Evolutionary conservation across 2,888 invertebrate genomes (phyloP).

Genomic region (Cephus pygmeus): DNA sequence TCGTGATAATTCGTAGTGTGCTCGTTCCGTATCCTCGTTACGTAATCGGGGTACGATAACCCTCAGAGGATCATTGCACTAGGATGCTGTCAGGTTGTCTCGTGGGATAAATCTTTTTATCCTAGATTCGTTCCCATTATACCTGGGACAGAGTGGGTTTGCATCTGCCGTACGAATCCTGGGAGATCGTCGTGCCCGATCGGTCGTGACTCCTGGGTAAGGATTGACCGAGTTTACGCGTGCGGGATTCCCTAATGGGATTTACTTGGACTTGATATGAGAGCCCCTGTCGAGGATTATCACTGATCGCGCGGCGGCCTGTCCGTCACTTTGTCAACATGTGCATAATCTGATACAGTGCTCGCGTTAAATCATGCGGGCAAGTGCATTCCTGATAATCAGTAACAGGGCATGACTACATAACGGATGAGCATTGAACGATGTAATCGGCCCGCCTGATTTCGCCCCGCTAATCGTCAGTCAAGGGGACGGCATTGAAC

Average conservation of each 20-base stretch:
- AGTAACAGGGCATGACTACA: conserved; percentile 30
- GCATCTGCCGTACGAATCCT: background rate
- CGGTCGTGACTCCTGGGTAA: background rate
- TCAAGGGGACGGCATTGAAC: background rate
- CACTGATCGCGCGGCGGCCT: conserved; percentile 34
- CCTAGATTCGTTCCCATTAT: background rate
- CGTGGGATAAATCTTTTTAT: background rate
- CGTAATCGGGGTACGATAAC: background rate
- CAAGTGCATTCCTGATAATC: conserved; percentile 53
- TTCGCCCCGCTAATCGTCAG: conserved; percentile 29
- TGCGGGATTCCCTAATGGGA: background rate
- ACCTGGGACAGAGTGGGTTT: background rate
- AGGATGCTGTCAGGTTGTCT: background rate
- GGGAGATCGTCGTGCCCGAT: background rate
- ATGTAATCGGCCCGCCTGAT: conserved; percentile 48
- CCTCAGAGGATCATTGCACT: background rate
- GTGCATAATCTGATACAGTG: conserved; percentile 50
- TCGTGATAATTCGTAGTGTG: too few relatives aligned
- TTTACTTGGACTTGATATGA: conserved; percentile 11
- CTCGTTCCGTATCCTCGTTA: background rate
- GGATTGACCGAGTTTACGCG: background rate
- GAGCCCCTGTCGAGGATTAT: conserved; percentile 38
- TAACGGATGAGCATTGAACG: conserved; percentile 44
- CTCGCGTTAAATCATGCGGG: conserved; percentile 50
- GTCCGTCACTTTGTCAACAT: conserved; percentile 59